A percentile compares a stretch with the other conserved stretches of the same genome.
Conservation (phyloP, 2,113 vertebrate genomes). For the Lophochroa leadbeateri region DNA sequence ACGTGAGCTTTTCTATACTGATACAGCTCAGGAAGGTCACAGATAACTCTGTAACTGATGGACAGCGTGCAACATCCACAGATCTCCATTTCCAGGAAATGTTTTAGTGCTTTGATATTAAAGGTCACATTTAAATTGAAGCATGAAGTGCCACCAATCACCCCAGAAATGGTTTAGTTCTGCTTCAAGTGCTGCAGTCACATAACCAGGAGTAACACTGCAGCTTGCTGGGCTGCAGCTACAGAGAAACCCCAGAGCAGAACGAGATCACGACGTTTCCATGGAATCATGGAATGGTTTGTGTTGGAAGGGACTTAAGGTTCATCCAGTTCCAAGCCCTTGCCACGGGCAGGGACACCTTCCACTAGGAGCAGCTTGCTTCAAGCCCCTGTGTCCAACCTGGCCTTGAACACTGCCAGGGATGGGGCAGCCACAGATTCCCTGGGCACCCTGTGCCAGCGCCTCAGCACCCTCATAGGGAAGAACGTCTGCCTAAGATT, state of each 20-base stretch:
- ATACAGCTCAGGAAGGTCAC: background rate
- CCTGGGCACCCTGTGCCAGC: background rate
- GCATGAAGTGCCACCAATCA: background rate
- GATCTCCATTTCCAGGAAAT: background rate
- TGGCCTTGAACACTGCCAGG: background rate
- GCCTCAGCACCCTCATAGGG: background rate
- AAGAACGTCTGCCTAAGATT: background rate
- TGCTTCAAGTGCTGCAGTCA: background rate
- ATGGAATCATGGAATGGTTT: background rate
- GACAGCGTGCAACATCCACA: background rate
- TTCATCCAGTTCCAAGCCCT: background rate
- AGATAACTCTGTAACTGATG: background rate
- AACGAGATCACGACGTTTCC: fast-evolving
- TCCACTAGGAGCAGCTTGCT: background rate
- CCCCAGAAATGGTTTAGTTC: background rate
- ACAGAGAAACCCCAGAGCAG: background rate
- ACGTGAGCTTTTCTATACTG: background rate
- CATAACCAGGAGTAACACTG: background rate
- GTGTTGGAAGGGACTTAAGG: background rate
- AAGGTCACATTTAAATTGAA: background rate
- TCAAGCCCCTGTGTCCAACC: background rate
- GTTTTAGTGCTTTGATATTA: background rate
- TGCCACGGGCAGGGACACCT: background rate
- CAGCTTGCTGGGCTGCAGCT: background rate
- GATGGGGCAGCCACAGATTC: background rate